Conservation (phyloP, 1,140 invertebrate species). For the Ptiloglossa arizonensis region DNA sequence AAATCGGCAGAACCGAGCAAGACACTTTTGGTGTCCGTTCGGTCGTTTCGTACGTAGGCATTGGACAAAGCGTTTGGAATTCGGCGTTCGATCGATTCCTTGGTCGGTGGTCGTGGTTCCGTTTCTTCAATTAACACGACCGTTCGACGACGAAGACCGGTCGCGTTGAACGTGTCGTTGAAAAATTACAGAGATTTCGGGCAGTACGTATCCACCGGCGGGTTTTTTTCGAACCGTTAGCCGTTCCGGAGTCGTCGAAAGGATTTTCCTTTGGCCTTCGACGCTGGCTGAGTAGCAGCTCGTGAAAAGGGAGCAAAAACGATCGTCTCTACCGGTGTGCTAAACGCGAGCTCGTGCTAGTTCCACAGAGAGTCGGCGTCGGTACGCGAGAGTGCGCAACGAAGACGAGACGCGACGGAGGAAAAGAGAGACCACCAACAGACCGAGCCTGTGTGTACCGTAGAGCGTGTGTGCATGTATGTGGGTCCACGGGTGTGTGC, state of each 20-base stretch:
- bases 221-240: background rate
- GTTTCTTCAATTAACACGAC: background rate
- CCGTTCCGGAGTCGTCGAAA: constrained; percentile 44
- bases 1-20: no score
- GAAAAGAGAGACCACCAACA: constrained; percentile 29
- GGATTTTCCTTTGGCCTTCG: constrained; percentile 52
- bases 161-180: background rate
- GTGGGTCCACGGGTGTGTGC: constrained; percentile 49
- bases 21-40: no score
- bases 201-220: background rate
- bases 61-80: background rate
- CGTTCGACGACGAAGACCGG: no score
- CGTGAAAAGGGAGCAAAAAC: constrained; percentile 68
- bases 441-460: constrained; percentile 2
- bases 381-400: constrained; percentile 13
- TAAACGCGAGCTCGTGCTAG: constrained; percentile 52
- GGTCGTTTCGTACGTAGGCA: no score
- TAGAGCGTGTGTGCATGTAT: constrained; percentile 22
- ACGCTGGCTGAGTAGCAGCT: constrained; percentile 57
- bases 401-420: constrained; percentile 3
- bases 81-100: no score
- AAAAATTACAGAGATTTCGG: constrained; percentile 47
- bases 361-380: constrained; percentile 22
- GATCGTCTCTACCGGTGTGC: constrained; percentile 49
- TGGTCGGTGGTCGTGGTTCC: no score